phyloP scores from a whole-genome alignment of 2,888 invertebrate species.

The Drosophila seclusa region DNA sequence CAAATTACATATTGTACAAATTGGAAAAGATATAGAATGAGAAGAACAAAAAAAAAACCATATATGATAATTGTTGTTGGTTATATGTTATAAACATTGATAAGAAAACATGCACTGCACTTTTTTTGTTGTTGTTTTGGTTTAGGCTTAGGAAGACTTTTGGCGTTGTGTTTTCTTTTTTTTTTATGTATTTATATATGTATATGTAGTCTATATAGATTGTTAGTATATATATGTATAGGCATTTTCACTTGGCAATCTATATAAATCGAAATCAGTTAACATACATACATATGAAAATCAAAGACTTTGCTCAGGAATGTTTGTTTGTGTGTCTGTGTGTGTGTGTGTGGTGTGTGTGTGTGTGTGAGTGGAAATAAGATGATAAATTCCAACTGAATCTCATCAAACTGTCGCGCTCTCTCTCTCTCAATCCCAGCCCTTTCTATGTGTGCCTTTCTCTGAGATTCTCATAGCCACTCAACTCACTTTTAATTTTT shows the following conservation, averaged over 20 bases:
- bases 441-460: conserved; percentile 16
- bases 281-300: conserved; percentile 52
- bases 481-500: conserved; percentile 39
- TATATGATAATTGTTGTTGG: conserved; percentile 23
- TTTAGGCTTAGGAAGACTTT: conserved; percentile 81
- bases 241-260: conserved; percentile 24
- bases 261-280: conserved; percentile 36
- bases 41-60: conserved; percentile 11
- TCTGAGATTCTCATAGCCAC: conserved; percentile 44
- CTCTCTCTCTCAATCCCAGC: conserved; percentile 9
- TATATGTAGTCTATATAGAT: conserved; percentile 25
- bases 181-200: conserved; percentile 34
- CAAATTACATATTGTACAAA: conserved; percentile 55
- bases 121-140: conserved; percentile 41
- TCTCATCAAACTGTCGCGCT: conserved; percentile 10
- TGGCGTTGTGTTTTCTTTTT: conserved; percentile 76
- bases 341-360: conserved; percentile 31
- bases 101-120: conserved; percentile 49
- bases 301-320: conserved; percentile 71
- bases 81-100: conserved; percentile 21
- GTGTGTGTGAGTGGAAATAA: conserved; percentile 33
- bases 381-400: conserved; percentile 12
- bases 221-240: conserved; percentile 16
- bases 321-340: conserved; percentile 50
- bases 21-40: conserved; percentile 15